Evolutionary conservation across 2,888 invertebrate genomes (phyloP).

Genomic region (Chloroclystis v-ata): DNA sequence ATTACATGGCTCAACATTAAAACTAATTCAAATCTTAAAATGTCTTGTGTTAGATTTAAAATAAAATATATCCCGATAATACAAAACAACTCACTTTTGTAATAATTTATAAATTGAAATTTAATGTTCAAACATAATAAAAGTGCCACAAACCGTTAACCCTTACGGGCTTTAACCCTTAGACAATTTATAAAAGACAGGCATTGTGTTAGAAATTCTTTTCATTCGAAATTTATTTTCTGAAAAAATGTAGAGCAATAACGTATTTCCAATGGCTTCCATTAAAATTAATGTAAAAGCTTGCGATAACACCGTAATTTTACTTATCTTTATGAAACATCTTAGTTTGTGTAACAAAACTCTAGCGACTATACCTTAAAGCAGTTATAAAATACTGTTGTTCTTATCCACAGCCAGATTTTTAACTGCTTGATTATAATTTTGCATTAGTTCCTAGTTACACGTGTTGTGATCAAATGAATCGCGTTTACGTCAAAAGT

Average conservation of each 20-base stretch:
- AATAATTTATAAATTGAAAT: too few species aligned
- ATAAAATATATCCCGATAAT: too few species aligned
- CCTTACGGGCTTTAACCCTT: neutral
- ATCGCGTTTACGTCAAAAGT: conserved; percentile 3
- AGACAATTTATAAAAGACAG: neutral
- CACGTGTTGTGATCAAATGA: conserved; percentile 1
- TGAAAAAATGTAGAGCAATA: neutral
- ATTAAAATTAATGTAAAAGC: neutral
- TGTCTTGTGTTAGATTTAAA: too few species aligned
- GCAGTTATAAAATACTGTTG: too few species aligned
- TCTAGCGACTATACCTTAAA: too few species aligned
- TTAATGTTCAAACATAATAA: neutral
- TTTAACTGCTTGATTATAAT: too few species aligned
- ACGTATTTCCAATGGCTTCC: neutral
- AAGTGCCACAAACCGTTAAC: conserved; percentile 1
- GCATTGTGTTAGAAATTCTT: neutral
- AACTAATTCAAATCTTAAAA: too few species aligned
- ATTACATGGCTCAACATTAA: too few species aligned
- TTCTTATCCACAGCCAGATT: too few species aligned
- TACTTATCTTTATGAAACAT: neutral
- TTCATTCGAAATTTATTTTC: neutral
- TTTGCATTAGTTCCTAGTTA: too few species aligned
- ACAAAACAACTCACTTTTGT: too few species aligned
- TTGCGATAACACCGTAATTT: neutral
- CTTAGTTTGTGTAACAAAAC: neutral